Evolutionary conservation across 2,113 vertebrate species (phyloP), one percentile per base, ranked within the genome.

Genomic region (Brachyhypopomus gauderio): DNA sequence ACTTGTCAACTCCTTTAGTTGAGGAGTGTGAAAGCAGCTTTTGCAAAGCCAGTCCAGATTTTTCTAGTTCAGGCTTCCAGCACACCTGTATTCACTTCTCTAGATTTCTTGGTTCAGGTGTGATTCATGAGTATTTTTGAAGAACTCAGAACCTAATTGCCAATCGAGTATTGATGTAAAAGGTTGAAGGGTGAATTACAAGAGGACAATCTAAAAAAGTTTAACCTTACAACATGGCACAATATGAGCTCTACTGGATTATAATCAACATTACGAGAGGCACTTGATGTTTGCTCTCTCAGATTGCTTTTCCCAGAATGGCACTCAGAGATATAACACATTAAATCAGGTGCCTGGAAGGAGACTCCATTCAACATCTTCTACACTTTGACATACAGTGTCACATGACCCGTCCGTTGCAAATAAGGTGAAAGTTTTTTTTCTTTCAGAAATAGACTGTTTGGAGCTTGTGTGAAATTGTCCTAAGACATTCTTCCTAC

Each of bases 401-500:
- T 11, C 27, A 14, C 11, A 11, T 12, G 16, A 9, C 27, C 23
- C 20, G 4, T 64, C 23, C 11, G 1, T 11, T 14, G 9, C 45
- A 52, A 52, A 52, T 11, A 52, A 11, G 45, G 45, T 52, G 45
- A 52, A 52, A 52, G 45, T 52, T 14, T 16, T 64, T 30, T 14
- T 19, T 66, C 19, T 66, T 4, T 1, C 62, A 4, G 63, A 66
- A 66, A 9, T 27, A 34, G 19, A 20, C 30, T 36, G 30, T 67
- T 67, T 67, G 64, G 17, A 67, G 64, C 3, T 27, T 20, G 30
- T 67, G 64, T 67, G 64, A 67, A 67, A 67, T 36, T 23, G 27
- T 60, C 63, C 52, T 20, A 55, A 74, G 59, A 77, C 19, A 41
- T 75, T 71, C 73, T 66, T 45, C 23, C 67, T 85, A 72, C 77